Evolutionary conservation across 2,113 vertebrate genomes (phyloP), one percentile per base, ranked within the genome.

Genomic region (Chlamydotis undulata): DNA sequence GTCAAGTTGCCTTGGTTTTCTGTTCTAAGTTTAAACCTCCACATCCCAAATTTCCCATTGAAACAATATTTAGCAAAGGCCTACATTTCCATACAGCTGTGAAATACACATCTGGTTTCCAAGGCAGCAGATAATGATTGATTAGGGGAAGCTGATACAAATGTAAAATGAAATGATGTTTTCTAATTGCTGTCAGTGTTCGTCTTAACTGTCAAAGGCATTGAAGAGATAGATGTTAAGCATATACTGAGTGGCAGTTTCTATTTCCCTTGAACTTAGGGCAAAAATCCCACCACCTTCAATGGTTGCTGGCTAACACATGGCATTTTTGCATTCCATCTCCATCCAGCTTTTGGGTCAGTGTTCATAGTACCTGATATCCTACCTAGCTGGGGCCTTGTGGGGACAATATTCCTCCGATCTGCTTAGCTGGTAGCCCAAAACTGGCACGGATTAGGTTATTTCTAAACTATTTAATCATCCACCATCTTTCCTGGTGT

Each of bases 291-390:
- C 17, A 41, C 41, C 6, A 50, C 3, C 9, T 11, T 35, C 78
- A 55, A 17, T 2, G 2, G 3, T 6, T 53, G 14, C 37, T 82
- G 15, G 17, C 26, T 79, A 37, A 81, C 12, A 14, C 0, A 0
- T 10, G 13, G 6, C 4, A 10, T 61, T 83, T 68, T 90, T 45
- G 22, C 28, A n/a, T 25, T 23, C 19, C 7, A 5, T 31, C 7
- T 93, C 25, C 1, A 1, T 47, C 22, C 52, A 75, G 9, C 2
- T 77, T 84, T 79, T 53, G n/a, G 26, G 47, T 17, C 0, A 0
- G n/a, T 47, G 19, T 35, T 74, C n/a, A 35, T 14, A 12, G 7
- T 14, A 29, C 0, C 0, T 41, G 13, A n/a, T 53, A 89, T 68
- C 15, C 12, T 43, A 23, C 33, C 17, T 71, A 73, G 5, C 4